Evolutionary conservation across 1,140 invertebrate species (phyloP).

Genomic region (Achroia grisella): DNA sequence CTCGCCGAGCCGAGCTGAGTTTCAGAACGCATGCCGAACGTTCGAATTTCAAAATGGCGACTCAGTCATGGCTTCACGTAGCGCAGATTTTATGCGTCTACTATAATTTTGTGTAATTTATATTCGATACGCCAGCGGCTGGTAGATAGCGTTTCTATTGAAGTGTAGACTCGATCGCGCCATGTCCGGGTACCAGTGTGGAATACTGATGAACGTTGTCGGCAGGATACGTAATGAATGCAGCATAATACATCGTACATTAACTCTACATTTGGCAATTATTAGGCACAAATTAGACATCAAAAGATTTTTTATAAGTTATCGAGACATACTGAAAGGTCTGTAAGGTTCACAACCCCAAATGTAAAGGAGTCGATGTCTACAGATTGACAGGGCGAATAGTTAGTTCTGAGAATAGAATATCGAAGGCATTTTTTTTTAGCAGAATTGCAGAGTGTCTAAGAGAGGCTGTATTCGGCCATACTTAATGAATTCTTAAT

Average conservation of each 20-base stretch:
- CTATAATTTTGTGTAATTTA: constrained; percentile 67
- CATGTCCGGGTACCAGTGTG: constrained; percentile 40
- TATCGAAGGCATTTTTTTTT: too few species aligned
- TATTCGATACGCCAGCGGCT: constrained; percentile 57
- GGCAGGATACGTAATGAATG: constrained; percentile 4
- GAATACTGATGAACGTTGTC: constrained; percentile 43
- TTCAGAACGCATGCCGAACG: constrained; percentile 22
- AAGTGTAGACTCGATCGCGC: constrained; percentile 36
- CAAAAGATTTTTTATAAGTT: background rate
- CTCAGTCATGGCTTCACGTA: constrained; percentile 24
- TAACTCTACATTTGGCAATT: background rate
- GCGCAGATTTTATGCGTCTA: constrained; percentile 52
- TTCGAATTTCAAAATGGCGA: constrained; percentile 34
- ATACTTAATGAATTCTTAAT: too few species aligned
- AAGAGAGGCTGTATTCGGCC: too few species aligned
- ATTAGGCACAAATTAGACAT: background rate
- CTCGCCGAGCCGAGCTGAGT: constrained; percentile 2
- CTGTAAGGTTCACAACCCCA: too few species aligned
- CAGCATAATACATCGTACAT: constrained; percentile 1
- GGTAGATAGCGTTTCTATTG: constrained; percentile 49
- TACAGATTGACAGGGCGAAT: too few species aligned
- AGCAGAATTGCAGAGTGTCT: too few species aligned
- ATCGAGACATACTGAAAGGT: too few species aligned
- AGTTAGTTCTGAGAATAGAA: too few species aligned
- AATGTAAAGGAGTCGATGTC: too few species aligned